Base-by-base conservation (phyloP, 1,140 invertebrate genomes). In the Drosophila orosa region DNA sequence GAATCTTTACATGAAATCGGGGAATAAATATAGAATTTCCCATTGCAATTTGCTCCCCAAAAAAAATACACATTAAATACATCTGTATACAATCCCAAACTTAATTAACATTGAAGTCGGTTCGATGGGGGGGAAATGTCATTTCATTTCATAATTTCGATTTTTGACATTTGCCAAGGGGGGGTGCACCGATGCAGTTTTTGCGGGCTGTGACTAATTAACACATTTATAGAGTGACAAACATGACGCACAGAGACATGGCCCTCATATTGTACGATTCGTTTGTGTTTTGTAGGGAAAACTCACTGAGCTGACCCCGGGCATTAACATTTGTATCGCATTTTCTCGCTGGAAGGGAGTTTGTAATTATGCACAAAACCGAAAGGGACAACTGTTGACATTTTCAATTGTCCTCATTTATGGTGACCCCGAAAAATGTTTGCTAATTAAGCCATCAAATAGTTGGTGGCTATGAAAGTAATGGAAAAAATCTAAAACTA, bases 301-400 rank as follows among this genome's bases (percentile, higher is more conserved):
- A 66, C 45, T 60, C 56, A 66, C 22, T 66, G 42, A 19, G 40
- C 27, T 59, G 72, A 77, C 77, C 80, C 81, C 37, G 44, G n/a
- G 61, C 48, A 39, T 54, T 44, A 25, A 42, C 40, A 62, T 44
- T 66, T 63, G 47, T 61, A 33, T 33, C 27, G 54, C n/a, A 37
- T 45, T 72, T 3, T 27, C 2, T 27, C n/a, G 44, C 54, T 66
- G 65, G 31, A 52, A 35, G 31, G 50, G 50, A 54, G 13, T 44
- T 67, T 74, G 83, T 76, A 83, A 83, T 83, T 86, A 89, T 75
- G 74, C 60, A 48, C 56, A 80, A 80, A 67, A 52, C 57, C 71
- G 68, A 60, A 78, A 73, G 35, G 56, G 59, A 85, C 81, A 85
- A 81, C 71, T 87, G 76, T 87, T 87, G 84, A 87, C 83, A 87